Conservation (phyloP, 2,888 invertebrate species). For the Andrena hattorfiana region DNA sequence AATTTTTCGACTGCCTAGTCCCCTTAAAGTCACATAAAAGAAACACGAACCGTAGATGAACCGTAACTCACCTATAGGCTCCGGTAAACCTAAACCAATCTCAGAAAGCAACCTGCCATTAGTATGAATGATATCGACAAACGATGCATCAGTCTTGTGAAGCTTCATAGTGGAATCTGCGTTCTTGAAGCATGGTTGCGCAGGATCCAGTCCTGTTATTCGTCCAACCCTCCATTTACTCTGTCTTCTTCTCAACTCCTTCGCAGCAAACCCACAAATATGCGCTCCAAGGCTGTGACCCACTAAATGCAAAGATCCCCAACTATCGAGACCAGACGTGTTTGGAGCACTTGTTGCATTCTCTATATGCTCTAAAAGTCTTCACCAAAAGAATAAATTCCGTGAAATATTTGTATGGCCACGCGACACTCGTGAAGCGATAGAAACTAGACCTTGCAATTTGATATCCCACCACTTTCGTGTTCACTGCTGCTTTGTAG, state of each 20-base stretch:
- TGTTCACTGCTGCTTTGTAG: slow-evolving; percentile 87
- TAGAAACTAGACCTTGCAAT: slow-evolving; percentile 84
- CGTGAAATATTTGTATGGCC: not conserved
- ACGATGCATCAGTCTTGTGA: slow-evolving; percentile 87
- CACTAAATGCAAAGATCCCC: slow-evolving; percentile 86
- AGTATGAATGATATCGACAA: slow-evolving; percentile 89
- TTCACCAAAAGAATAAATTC: slow-evolving; percentile 9
- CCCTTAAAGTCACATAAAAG: not conserved
- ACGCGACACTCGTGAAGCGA: not conserved
- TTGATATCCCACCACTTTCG: slow-evolving; percentile 87
- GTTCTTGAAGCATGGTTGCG: slow-evolving; percentile 88
- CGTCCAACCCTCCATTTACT: slow-evolving; percentile 76
- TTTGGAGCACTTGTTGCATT: slow-evolving; percentile 81
- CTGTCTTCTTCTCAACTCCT: slow-evolving; percentile 85
- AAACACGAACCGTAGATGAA: not conserved
- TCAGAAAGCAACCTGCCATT: slow-evolving; percentile 86
- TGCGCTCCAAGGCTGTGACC: slow-evolving; percentile 89
- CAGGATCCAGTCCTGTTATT: slow-evolving; percentile 88
- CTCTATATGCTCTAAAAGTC: slow-evolving; percentile 86
- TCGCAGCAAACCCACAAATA: slow-evolving; percentile 87
- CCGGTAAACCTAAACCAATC: slow-evolving; percentile 88
- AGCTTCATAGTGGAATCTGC: slow-evolving; percentile 85
- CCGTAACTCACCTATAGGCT: slow-evolving; percentile 85
- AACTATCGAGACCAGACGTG: slow-evolving; percentile 73
- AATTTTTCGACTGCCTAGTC: too few relatives aligned